phyloP scores from a whole-genome alignment of 2,888 invertebrate species.

The Calameuta idolon region DNA sequence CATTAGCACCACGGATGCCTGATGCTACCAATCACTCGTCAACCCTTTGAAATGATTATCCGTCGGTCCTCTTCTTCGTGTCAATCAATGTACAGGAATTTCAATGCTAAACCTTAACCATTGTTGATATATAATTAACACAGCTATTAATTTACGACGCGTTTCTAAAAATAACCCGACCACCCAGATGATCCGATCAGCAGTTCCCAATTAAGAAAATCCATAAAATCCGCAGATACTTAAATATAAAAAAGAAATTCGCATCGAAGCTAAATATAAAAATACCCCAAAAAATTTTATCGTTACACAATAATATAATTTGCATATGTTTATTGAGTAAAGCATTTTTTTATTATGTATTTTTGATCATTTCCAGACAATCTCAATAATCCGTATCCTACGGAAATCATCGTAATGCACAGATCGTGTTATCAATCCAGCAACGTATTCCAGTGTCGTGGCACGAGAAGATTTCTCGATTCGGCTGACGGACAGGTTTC shows the following conservation, averaged over 20 bases:
- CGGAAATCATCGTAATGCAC: background rate
- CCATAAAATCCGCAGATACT: background rate
- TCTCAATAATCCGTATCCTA: background rate
- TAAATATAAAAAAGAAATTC: background rate
- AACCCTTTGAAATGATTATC: background rate
- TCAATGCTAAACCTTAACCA: background rate
- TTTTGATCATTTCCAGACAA: background rate
- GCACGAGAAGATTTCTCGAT: slow-evolving; percentile 45
- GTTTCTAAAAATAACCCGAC: background rate
- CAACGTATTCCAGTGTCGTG: slow-evolving; percentile 14
- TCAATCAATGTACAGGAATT: background rate
- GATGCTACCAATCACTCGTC: background rate
- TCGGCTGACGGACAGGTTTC: slow-evolving; percentile 57
- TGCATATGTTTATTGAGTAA: background rate
- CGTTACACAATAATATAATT: background rate
- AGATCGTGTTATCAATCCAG: background rate
- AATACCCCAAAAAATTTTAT: no score
- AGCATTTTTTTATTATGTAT: background rate
- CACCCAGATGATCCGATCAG: background rate
- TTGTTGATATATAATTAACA: background rate
- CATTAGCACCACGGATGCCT: slow-evolving; percentile 7
- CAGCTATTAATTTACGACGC: background rate
- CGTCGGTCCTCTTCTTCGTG: background rate
- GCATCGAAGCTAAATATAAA: background rate
- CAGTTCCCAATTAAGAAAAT: background rate